Evolutionary conservation across 2,113 vertebrate species (phyloP).

Genomic region (Pterocles burchelli): DNA sequence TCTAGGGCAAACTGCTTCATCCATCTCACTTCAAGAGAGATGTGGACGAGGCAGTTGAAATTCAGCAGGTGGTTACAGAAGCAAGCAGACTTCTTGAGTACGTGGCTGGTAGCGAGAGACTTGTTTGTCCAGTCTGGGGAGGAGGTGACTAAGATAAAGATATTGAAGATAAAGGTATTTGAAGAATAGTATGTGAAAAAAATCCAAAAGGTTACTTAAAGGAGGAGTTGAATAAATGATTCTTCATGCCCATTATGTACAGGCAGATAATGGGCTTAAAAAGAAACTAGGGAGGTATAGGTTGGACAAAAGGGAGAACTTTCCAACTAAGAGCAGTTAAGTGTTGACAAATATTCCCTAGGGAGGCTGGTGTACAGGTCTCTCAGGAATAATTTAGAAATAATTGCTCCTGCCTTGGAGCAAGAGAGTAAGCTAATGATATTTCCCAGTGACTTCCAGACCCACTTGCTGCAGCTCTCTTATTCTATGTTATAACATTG

Average conservation of each 20-base stretch:
- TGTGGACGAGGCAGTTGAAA: neutral
- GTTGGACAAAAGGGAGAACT: neutral
- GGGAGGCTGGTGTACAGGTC: neutral
- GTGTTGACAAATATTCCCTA: neutral
- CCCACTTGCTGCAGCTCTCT: neutral
- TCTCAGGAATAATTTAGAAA: neutral
- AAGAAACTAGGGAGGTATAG: neutral
- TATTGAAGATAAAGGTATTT: neutral
- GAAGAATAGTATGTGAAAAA: neutral
- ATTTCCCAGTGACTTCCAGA: neutral
- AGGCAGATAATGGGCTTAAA: neutral
- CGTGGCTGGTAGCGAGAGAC: neutral
- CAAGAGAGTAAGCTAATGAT: neutral
- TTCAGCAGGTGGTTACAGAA: neutral
- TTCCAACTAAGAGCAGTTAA: neutral
- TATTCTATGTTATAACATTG: rapidly evolving
- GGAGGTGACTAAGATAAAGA: neutral
- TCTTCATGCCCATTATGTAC: neutral
- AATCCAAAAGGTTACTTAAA: neutral
- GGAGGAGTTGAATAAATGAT: neutral
- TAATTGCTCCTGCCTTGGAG: neutral
- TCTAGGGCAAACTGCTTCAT: rapidly evolving
- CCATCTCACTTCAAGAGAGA: neutral
- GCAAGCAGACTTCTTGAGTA: neutral
- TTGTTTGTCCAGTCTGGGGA: neutral